Conservation (phyloP, 1,140 invertebrate species). For the Choristoneura fumiferana region DNA sequence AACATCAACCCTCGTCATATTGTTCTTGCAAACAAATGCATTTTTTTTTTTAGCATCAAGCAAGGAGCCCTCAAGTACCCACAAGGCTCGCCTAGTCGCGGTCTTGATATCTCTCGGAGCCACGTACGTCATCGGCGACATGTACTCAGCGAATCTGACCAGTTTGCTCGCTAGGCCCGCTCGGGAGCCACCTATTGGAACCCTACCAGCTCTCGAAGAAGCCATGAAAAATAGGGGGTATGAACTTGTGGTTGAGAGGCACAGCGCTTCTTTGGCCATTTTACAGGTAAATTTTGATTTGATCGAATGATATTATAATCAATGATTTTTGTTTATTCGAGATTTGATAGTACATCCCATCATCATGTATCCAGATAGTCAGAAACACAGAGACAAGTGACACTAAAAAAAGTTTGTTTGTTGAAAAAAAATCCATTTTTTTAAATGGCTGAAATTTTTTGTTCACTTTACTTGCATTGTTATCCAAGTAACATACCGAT, state of each 20-base stretch:
- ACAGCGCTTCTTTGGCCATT: conserved; percentile 83
- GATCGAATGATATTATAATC: too few species aligned
- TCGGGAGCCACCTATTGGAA: conserved; percentile 81
- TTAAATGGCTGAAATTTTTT: too few species aligned
- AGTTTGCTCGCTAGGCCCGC: conserved; percentile 83
- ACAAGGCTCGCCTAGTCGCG: conserved; percentile 81
- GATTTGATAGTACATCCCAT: too few species aligned
- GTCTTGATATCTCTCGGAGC: conserved; percentile 82
- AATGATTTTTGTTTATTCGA: too few species aligned
- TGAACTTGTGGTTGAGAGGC: conserved; percentile 82
- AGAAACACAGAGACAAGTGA: too few species aligned
- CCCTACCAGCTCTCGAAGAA: conserved; percentile 79
- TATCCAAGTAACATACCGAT: too few species aligned
- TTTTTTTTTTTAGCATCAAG: conserved; percentile 59
- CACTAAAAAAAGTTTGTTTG: too few species aligned
- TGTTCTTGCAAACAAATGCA: too few species aligned
- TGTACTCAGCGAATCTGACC: conserved; percentile 86
- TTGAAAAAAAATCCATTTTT: too few species aligned
- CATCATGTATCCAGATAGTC: too few species aligned
- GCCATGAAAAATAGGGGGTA: conserved; percentile 81
- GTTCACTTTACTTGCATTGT: too few species aligned
- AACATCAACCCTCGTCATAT: too few species aligned
- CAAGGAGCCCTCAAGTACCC: conserved; percentile 78
- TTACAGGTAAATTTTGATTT: conserved; percentile 77
- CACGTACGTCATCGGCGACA: conserved; percentile 85